phyloP scores from a whole-genome alignment of 2,113 vertebrate species.

The Melanostigma gelatinosum region DNA sequence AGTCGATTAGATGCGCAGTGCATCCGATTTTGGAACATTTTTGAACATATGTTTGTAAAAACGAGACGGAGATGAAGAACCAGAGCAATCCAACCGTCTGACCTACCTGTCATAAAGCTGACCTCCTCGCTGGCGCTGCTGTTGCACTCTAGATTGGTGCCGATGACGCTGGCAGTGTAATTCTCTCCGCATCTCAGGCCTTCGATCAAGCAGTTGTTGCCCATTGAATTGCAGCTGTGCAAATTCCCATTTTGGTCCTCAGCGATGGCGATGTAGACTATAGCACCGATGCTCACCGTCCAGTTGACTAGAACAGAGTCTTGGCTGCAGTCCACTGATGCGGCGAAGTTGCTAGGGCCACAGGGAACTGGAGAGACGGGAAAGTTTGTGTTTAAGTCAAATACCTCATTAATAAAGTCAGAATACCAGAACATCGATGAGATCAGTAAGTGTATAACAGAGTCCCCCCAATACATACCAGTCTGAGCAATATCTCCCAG shows the following conservation, averaged over 20 bases:
- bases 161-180: slow-evolving; percentile 72
- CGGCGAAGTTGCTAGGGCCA: slow-evolving; percentile 61
- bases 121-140: slow-evolving; percentile 64
- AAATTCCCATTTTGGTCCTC: slow-evolving; percentile 58
- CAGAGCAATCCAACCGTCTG: not conserved
- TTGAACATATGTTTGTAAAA: not conserved
- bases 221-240: slow-evolving; percentile 58
- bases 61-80: not conserved
- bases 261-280: slow-evolving; percentile 70
- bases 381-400: not conserved
- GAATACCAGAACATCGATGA: not conserved
- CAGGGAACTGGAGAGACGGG: slow-evolving; percentile 79
- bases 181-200: slow-evolving; percentile 78
- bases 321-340: slow-evolving; percentile 65
- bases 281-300: slow-evolving; percentile 58
- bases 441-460: not conserved
- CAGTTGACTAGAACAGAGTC: slow-evolving; percentile 72
- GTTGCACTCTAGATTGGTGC: slow-evolving; percentile 78
- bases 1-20: not conserved
- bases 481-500: slow-evolving; percentile 74
- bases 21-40: not conserved
- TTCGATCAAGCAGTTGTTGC: slow-evolving; percentile 63
- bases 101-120: slow-evolving; percentile 75
- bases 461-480: slow-evolving; percentile 64
- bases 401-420: not conserved